Percentiles rank a stretch among this genome's conserved stretches.
Conservation (phyloP, 2,888 invertebrate species). For the Trissolcus brochymenae region DNA sequence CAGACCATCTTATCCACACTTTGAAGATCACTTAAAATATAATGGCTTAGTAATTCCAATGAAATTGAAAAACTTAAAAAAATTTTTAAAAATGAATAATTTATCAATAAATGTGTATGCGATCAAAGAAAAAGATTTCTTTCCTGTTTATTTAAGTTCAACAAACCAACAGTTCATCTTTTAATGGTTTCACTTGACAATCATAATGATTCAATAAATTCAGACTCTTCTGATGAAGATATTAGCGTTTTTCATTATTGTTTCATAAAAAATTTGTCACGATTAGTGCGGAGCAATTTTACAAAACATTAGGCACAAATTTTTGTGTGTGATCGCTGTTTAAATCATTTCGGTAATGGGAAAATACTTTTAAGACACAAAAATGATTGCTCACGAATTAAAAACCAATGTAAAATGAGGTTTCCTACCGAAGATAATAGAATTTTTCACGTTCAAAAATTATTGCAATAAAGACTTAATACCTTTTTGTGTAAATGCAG, state of each 20-base stretch:
- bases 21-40: neutral
- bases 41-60: constrained; percentile 18
- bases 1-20: neutral
- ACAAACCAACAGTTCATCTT: constrained; percentile 9
- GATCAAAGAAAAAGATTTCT: constrained; percentile 1
- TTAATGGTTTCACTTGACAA: no score
- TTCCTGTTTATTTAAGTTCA: constrained; percentile 3
- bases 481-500: constrained; percentile 18
- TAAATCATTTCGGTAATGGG: neutral
- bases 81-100: constrained; percentile 29
- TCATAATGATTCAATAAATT: no score
- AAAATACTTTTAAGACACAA: neutral
- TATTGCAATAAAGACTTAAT: constrained; percentile 9
- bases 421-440: constrained; percentile 15
- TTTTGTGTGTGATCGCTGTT: no score
- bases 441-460: constrained; percentile 23
- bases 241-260: neutral
- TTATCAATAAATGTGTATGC: constrained; percentile 20
- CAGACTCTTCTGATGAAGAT: neutral
- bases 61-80: constrained; percentile 2
- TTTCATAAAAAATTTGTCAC: constrained; percentile 4
- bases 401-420: constrained; percentile 19
- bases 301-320: neutral
- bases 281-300: neutral
- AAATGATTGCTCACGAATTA: no score